A percentile compares a stretch with the other conserved stretches of the same genome.
Evolutionary conservation across 2,113 vertebrate species (phyloP).

Genomic region (Megalops atlanticus): DNA sequence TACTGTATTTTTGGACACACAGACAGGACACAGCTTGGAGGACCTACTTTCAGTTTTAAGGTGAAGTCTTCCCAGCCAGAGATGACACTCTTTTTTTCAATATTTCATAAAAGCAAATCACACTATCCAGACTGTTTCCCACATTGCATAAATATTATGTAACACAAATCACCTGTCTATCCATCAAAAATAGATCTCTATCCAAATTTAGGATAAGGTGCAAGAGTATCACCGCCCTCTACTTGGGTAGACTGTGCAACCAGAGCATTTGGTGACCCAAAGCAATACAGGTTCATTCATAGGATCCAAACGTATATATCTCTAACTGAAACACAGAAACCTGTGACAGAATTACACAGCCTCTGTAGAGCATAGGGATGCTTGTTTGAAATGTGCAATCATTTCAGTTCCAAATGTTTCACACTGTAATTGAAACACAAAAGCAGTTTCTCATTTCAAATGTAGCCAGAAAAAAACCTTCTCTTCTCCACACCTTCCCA

Average conservation of each 20-base stretch:
- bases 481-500: background rate
- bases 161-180: conserved; percentile 7
- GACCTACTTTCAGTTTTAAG: background rate
- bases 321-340: background rate
- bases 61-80: background rate
- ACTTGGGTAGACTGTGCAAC: conserved; percentile 5
- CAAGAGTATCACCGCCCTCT: conserved; percentile 27
- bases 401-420: background rate
- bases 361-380: background rate
- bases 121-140: background rate
- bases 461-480: conserved; percentile 8
- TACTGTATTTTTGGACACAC: background rate
- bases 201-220: conserved; percentile 50
- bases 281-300: background rate
- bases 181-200: conserved; percentile 51
- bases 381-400: background rate
- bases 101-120: background rate
- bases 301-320: background rate
- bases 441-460: background rate
- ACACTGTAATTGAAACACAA: conserved; percentile 1
- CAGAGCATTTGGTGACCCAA: background rate
- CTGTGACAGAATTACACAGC: conserved; percentile 1
- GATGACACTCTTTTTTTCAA: background rate
- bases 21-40: background rate
- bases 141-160: conserved; percentile 16